phyloP scores from a whole-genome alignment of 2,113 vertebrate species.

The Crypturellus undulatus region DNA sequence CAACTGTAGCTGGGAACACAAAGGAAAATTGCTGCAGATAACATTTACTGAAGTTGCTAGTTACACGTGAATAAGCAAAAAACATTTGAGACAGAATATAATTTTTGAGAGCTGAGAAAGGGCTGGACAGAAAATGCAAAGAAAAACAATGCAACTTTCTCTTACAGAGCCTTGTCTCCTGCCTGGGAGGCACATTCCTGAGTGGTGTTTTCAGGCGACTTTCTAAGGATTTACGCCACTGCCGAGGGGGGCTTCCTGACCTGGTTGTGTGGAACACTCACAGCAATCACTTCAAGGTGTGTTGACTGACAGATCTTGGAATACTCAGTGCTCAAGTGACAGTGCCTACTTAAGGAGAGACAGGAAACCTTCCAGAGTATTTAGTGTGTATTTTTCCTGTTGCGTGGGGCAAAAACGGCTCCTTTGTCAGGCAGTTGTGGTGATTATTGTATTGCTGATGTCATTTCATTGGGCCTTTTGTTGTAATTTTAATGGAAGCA shows the following conservation, averaged over 20 bases:
- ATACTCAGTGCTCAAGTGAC: rapidly evolving
- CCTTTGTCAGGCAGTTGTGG: not conserved
- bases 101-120: not conserved
- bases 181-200: constrained; percentile 88
- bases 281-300: constrained; percentile 85
- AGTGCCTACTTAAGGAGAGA: too few species aligned
- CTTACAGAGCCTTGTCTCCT: constrained; percentile 86
- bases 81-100: not conserved
- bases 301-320: too few species aligned
- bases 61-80: rapidly evolving
- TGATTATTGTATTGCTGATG: not conserved
- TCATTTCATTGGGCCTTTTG: not conserved
- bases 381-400: not conserved
- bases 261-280: constrained; percentile 91
- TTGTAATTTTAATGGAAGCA: rapidly evolving
- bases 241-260: constrained; percentile 91
- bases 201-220: constrained; percentile 86
- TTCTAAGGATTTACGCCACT: constrained; percentile 89
- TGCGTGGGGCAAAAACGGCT: not conserved
- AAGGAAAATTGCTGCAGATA: not conserved
- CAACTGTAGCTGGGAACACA: not conserved
- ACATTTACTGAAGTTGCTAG: not conserved
- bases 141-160: not conserved
- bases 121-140: not conserved
- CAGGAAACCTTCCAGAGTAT: not conserved